Percentiles rank a stretch among this genome's conserved stretches.
Evolutionary conservation across 2,797 vertebrate genomes (phyloP).

Genomic region (Thalassophryne amazonica): DNA sequence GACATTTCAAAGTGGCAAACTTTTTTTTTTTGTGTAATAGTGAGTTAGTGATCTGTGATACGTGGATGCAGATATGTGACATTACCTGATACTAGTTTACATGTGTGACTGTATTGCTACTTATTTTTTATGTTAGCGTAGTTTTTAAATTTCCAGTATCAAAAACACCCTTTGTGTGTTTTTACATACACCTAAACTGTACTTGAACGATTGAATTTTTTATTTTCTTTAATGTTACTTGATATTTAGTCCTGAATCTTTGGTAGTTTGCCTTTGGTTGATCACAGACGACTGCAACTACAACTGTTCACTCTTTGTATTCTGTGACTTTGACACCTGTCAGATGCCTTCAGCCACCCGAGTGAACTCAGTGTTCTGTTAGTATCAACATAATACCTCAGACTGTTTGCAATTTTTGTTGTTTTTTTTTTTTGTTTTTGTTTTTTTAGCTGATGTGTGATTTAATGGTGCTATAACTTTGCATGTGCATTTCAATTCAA

Average conservation of each 20-base stretch:
- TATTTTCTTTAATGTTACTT: neutral
- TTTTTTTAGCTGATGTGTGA: constrained; percentile 7
- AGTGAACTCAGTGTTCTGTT: neutral
- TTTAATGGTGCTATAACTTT: constrained; percentile 45
- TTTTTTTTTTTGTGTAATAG: too few species aligned
- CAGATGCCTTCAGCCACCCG: too few species aligned
- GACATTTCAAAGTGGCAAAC: too few species aligned
- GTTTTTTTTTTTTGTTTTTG: neutral
- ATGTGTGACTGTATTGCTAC: neutral
- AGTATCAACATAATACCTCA: constrained; percentile 31
- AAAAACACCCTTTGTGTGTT: neutral
- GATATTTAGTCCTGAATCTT: neutral
- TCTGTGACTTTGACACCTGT: neutral
- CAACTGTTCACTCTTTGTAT: neutral
- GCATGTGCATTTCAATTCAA: constrained; percentile 1
- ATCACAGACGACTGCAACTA: neutral
- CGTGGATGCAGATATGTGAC: neutral
- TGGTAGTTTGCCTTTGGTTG: neutral
- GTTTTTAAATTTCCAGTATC: neutral
- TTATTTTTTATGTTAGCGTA: neutral
- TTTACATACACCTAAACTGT: neutral
- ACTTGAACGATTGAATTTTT: neutral
- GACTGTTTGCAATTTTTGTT: constrained; percentile 5
- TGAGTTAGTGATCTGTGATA: neutral
- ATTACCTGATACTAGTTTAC: neutral